phyloP scores from a whole-genome alignment of 2,113 vertebrate species.

The Callaeas wilsoni region DNA sequence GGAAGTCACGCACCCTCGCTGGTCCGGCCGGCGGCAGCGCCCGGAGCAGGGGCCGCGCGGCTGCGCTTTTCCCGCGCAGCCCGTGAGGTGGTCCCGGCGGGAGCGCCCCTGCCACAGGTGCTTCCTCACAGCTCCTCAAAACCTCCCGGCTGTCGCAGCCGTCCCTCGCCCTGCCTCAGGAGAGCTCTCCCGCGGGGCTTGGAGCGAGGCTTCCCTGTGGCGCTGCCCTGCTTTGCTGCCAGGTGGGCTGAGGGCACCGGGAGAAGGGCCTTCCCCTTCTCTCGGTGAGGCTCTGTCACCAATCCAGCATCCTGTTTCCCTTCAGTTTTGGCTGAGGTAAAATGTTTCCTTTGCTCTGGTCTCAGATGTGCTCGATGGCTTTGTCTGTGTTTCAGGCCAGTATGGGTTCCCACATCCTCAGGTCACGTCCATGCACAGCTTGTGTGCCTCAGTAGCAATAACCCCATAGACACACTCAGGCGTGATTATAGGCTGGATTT shows the following conservation, averaged over 20 bases:
- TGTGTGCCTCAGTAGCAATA: fast-evolving
- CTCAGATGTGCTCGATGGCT: background rate
- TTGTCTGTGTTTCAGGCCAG: background rate
- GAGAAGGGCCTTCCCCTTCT: background rate
- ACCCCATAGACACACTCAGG: fast-evolving
- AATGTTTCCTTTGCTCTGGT: background rate
- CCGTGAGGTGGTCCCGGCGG: background rate
- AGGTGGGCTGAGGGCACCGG: background rate
- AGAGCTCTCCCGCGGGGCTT: background rate
- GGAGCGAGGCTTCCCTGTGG: background rate
- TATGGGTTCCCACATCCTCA: fast-evolving
- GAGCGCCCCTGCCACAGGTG: fast-evolving
- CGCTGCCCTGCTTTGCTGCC: too few species aligned
- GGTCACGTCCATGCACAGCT: fast-evolving
- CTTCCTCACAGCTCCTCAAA: fast-evolving
- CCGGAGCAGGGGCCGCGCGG: background rate
- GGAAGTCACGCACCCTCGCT: fast-evolving
- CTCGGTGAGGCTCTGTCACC: too few species aligned
- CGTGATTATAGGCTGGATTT: fast-evolving
- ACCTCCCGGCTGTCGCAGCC: fast-evolving
- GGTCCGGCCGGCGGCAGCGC: background rate
- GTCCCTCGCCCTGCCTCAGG: background rate
- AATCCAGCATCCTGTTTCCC: fast-evolving
- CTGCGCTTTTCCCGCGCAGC: background rate
- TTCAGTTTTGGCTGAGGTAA: background rate